These are phyloP conservation scores for Petrocephalus sullivani DNA, from an alignment of 2,797 vertebrate species.

Conservation along the genomic window DNA sequence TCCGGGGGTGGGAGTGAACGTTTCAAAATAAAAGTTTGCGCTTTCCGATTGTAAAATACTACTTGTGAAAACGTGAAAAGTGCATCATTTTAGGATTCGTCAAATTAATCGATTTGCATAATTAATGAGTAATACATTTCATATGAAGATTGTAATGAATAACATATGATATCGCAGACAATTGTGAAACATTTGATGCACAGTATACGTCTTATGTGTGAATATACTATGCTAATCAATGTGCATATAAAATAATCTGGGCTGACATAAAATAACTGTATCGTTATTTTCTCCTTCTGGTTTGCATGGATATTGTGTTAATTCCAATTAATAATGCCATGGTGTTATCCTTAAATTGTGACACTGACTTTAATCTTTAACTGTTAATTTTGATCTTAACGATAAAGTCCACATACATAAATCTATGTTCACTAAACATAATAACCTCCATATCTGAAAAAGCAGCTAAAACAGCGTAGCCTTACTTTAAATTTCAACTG, in stretches of 20 bases:
- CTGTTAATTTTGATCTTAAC: background rate
- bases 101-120: background rate
- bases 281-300: background rate
- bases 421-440: background rate
- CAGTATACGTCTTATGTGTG: background rate
- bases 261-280: background rate
- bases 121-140: background rate
- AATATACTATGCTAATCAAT: background rate
- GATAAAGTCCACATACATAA: background rate
- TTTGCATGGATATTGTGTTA: background rate
- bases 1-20: background rate
- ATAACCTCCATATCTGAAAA: background rate
- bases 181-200: background rate
- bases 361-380: background rate
- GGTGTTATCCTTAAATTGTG: background rate
- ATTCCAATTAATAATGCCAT: background rate
- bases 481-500: background rate
- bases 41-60: background rate
- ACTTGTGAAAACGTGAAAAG: background rate
- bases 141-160: background rate
- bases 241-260: background rate
- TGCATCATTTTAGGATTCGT: background rate
- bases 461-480: background rate
- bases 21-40: slow-evolving; percentile 10
- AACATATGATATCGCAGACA: background rate